These are phyloP conservation scores for Sylvicapra grimmia DNA, from an alignment of 2,113 vertebrate genomes.

Conservation along the genomic window DNA sequence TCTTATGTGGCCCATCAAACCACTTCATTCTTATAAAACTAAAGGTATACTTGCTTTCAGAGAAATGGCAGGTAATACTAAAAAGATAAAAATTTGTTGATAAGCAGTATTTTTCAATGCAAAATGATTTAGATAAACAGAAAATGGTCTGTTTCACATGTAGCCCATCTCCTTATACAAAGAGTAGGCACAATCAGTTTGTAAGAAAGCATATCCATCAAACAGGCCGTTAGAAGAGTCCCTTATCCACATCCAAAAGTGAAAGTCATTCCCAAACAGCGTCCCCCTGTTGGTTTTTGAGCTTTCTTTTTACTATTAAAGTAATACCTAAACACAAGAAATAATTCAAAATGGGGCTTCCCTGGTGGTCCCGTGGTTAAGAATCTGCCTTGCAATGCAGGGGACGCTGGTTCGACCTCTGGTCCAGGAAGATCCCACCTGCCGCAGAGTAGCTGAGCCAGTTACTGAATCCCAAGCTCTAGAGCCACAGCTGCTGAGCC, in stretches of 20 bases:
- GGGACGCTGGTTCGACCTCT: not conserved
- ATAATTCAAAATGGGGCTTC: not conserved
- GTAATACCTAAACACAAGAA: not conserved
- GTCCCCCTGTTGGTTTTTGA: not conserved
- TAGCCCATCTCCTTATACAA: not conserved
- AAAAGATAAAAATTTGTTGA: not conserved
- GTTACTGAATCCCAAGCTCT: not conserved
- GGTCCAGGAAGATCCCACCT: not conserved
- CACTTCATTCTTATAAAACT: not conserved
- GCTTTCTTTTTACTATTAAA: slow-evolving; percentile 3
- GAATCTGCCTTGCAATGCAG: not conserved
- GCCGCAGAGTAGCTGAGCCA: not conserved
- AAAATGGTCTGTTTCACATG: not conserved
- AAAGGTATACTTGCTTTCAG: not conserved
- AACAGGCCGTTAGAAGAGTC: not conserved
- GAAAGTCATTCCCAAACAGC: not conserved
- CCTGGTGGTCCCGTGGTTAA: not conserved
- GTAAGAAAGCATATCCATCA: not conserved
- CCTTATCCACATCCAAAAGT: not conserved
- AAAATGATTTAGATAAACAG: not conserved
- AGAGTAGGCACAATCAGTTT: not conserved
- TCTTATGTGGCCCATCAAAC: not conserved
- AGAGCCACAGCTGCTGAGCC: not conserved
- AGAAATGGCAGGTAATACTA: not conserved
- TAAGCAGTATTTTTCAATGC: not conserved